phyloP scores from a whole-genome alignment of 2,888 invertebrate genomes.

The Lepetodrilus schrolli region DNA sequence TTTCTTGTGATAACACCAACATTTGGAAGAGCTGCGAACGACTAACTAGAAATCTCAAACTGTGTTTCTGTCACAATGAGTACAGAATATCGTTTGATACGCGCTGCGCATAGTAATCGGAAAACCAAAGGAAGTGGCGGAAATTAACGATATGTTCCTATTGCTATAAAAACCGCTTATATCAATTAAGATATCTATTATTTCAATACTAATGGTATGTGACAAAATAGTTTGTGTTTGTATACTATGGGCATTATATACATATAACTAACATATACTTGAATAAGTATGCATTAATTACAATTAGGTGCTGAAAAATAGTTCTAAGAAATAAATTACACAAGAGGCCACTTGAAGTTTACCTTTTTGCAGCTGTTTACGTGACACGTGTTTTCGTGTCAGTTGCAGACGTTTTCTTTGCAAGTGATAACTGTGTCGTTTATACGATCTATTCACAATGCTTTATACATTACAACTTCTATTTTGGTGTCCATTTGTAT shows the following conservation, averaged over 20 bases:
- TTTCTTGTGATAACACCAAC: neutral
- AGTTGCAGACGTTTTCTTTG: neutral
- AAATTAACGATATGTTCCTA: no score
- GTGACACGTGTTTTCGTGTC: conserved; percentile 23
- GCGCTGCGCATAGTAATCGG: no score
- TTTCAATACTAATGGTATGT: neutral
- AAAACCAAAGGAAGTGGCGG: no score
- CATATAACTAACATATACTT: neutral
- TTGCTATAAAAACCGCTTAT: no score
- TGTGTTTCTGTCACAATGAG: neutral
- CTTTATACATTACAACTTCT: conserved; percentile 39
- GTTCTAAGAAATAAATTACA: neutral
- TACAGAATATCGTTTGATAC: no score
- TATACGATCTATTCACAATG: conserved; percentile 25
- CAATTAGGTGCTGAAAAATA: neutral
- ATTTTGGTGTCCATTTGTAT: conserved; percentile 49
- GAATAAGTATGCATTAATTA: neutral
- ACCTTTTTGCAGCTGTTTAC: conserved; percentile 30
- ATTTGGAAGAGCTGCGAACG: neutral
- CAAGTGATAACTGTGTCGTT: neutral
- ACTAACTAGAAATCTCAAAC: neutral
- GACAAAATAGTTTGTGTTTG: neutral
- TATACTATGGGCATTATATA: neutral
- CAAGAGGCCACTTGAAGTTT: conserved; percentile 34
- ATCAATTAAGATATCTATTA: no score